Conservation (phyloP, 2,113 vertebrate genomes). For the Xiphias gladius region DNA sequence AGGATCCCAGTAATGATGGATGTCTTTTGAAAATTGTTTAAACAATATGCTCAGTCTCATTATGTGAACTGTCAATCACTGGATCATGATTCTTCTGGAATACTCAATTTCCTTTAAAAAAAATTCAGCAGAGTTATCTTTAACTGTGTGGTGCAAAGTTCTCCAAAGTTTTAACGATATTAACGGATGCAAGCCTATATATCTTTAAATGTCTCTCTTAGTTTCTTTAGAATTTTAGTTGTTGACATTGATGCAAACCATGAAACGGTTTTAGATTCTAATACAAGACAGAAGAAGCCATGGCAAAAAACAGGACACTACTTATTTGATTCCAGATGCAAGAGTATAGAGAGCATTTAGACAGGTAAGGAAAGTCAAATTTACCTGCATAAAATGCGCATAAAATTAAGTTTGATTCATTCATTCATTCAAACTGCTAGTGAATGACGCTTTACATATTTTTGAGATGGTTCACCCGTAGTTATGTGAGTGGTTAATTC, state of each 20-base stretch:
- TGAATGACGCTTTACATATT: not conserved
- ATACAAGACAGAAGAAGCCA: not conserved
- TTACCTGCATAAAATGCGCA: not conserved
- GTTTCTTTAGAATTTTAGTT: not conserved
- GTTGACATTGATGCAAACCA: not conserved
- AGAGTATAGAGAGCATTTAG: not conserved
- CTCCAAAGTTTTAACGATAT: not conserved
- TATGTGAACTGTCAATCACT: slow-evolving; percentile 45
- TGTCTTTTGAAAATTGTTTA: slow-evolving; percentile 37
- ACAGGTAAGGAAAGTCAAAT: not conserved
- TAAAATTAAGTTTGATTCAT: not conserved
- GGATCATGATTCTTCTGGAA: slow-evolving; percentile 23
- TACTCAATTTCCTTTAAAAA: slow-evolving; percentile 16
- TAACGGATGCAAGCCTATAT: not conserved
- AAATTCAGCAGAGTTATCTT: not conserved
- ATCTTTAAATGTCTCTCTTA: not conserved
- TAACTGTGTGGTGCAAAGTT: slow-evolving; percentile 10
- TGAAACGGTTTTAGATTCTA: not conserved
- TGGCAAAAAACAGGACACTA: not conserved
- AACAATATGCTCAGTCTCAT: slow-evolving; percentile 40
- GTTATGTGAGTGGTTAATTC: slow-evolving; percentile 25
- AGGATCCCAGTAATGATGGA: slow-evolving; percentile 30
- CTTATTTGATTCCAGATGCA: not conserved
- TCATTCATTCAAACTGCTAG: not conserved
- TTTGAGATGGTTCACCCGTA: not conserved